A percentile compares a stretch with the other conserved stretches of the same genome.
These are phyloP conservation scores for Sarcophaga rosellei DNA, from an alignment of 2,888 invertebrate species.

Conservation along the genomic window DNA sequence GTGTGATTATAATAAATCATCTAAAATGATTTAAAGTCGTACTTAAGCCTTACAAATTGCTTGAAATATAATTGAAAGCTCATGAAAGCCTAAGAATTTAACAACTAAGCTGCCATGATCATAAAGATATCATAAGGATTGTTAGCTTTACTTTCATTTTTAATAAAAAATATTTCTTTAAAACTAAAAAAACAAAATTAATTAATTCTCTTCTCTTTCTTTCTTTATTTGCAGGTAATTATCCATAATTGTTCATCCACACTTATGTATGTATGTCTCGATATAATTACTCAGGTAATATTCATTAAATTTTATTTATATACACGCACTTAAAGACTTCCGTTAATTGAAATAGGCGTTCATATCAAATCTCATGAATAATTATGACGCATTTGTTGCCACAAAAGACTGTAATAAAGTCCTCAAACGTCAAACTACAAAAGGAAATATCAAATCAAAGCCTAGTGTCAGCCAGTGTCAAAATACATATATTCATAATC, in stretches of 20 bases:
- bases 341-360: background rate
- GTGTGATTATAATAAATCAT: constrained; percentile 62
- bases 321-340: background rate
- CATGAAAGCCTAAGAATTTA: background rate
- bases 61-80: constrained; percentile 46
- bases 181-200: no score
- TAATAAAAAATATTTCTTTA: no score
- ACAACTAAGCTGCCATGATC: no score
- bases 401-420: background rate
- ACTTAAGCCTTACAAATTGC: constrained; percentile 36
- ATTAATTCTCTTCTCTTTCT: background rate
- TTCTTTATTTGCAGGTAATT: background rate
- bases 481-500: background rate
- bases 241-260: background rate
- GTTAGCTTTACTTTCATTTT: background rate
- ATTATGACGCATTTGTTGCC: constrained; percentile 45
- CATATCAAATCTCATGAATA: constrained; percentile 14
- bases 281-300: background rate
- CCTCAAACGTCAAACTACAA: background rate
- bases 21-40: constrained; percentile 51
- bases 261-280: background rate
- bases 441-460: background rate
- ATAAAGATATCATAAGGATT: no score
- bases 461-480: no score
- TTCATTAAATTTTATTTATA: background rate